Conservation (phyloP, 2,113 vertebrate species). For the Pteropus alecto region DNA sequence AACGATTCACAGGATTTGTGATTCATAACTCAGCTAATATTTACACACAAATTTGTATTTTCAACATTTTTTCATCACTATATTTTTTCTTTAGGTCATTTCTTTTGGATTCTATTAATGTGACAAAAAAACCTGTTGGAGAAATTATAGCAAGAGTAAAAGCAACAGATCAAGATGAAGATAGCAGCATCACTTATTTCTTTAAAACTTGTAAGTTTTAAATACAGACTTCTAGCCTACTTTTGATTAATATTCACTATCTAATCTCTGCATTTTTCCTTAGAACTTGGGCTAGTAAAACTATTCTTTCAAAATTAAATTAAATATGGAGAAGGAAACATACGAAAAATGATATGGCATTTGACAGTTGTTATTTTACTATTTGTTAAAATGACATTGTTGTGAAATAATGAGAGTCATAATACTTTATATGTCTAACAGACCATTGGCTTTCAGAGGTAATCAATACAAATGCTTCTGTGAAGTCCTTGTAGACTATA, state of each 20-base stretch:
- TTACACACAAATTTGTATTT: neutral
- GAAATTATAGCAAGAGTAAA: constrained; percentile 59
- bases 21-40: neutral
- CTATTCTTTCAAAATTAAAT: constrained; percentile 32
- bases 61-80: neutral
- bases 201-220: constrained; percentile 63
- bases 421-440: neutral
- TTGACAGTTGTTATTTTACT: neutral
- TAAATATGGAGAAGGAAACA: neutral
- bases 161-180: constrained; percentile 53
- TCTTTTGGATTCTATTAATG: constrained; percentile 62
- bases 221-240: neutral
- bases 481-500: neutral
- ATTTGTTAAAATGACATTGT: constrained; percentile 30
- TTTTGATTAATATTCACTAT: neutral
- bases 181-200: constrained; percentile 55
- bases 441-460: neutral
- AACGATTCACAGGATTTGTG: neutral
- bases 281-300: constrained; percentile 8
- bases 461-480: neutral
- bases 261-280: neutral
- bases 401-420: neutral
- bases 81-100: constrained; percentile 32
- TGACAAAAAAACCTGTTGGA: constrained; percentile 62
- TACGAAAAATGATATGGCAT: neutral